phyloP scores from a whole-genome alignment of 1,140 invertebrate species.

The Apis laboriosa region DNA sequence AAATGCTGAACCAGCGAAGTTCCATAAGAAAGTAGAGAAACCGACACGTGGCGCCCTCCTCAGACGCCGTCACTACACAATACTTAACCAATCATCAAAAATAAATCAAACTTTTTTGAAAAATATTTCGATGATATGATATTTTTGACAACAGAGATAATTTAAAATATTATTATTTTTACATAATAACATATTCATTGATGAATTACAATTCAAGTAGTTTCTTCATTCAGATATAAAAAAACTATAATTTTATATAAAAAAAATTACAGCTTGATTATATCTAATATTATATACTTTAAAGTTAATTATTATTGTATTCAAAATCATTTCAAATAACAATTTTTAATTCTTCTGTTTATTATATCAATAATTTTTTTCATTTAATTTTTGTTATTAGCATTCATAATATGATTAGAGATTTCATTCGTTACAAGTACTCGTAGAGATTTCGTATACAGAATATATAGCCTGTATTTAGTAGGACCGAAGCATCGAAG shows the following conservation, averaged over 20 bases:
- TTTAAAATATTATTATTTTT: not conserved
- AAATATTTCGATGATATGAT: not conserved
- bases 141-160: not conserved
- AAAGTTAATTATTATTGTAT: not conserved
- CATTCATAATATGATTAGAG: not conserved
- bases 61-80: constrained; percentile 45
- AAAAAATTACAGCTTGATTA: not conserved
- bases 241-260: not conserved
- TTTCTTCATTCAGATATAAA: not conserved
- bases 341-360: not conserved
- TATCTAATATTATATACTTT: no score
- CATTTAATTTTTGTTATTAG: not conserved
- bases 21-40: constrained; percentile 62
- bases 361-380: not conserved
- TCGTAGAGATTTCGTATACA: constrained; percentile 15
- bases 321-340: no score
- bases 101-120: constrained; percentile 41
- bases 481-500: not conserved
- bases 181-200: not conserved
- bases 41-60: constrained; percentile 75
- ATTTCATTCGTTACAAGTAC: not conserved
- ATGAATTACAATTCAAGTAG: not conserved
- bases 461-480: no score
- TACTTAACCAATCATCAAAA: constrained; percentile 38
- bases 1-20: constrained; percentile 65